These are phyloP conservation scores for Notamacropus eugenii DNA, from an alignment of 2,797 vertebrate genomes.

Conservation along the genomic window DNA sequence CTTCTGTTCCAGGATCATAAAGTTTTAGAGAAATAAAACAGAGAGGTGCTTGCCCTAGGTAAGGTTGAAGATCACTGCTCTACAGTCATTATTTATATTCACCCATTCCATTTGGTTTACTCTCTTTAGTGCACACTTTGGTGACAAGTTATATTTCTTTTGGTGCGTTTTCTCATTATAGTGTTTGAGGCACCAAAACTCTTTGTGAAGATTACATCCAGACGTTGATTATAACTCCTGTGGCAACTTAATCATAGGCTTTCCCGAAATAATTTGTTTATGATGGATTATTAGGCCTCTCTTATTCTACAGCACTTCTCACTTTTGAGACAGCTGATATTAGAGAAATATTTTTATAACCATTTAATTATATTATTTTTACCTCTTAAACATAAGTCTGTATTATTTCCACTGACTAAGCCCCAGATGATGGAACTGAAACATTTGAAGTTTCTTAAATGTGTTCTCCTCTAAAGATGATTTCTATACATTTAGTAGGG, in stretches of 20 bases:
- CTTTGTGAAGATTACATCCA: neutral
- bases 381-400: neutral
- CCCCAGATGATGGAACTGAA: neutral
- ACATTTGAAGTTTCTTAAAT: neutral
- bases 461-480: neutral
- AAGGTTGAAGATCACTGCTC: neutral
- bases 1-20: neutral
- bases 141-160: neutral
- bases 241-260: conserved; percentile 30
- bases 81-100: neutral
- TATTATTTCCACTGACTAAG: conserved; percentile 3
- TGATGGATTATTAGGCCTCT: conserved; percentile 5
- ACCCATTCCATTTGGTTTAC: neutral
- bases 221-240: conserved; percentile 25
- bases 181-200: conserved; percentile 26
- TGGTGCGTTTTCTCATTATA: conserved; percentile 7
- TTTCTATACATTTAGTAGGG: neutral
- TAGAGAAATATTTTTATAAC: conserved; percentile 11
- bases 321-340: conserved; percentile 45
- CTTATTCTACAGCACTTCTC: conserved; percentile 29
- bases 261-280: conserved; percentile 33
- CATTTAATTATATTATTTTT: conserved; percentile 26
- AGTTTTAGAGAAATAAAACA: neutral
- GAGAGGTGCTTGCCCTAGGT: neutral
- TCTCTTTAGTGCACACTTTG: conserved; percentile 6